phyloP scores from a whole-genome alignment of 2,797 vertebrate genomes.

The Amazona ochrocephala region DNA sequence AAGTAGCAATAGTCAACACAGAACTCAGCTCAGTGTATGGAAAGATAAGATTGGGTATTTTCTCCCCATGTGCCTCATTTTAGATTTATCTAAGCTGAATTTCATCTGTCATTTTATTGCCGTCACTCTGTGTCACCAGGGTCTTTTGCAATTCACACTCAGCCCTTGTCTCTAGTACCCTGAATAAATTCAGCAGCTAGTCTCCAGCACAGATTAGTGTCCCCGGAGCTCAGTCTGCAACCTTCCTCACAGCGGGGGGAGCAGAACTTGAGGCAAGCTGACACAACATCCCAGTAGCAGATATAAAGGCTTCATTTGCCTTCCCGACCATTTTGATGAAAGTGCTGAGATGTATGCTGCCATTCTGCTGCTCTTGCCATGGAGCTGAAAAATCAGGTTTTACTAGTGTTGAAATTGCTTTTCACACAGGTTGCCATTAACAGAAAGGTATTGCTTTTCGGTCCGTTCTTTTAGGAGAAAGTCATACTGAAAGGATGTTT shows the following conservation, averaged over 20 bases:
- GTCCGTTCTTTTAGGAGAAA: neutral
- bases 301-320: slow-evolving; percentile 57
- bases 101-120: slow-evolving; percentile 34
- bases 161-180: slow-evolving; percentile 40
- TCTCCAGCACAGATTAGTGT: slow-evolving; percentile 23
- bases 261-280: slow-evolving; percentile 14
- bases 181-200: slow-evolving; percentile 55
- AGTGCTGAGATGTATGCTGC: slow-evolving; percentile 15
- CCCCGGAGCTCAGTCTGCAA: slow-evolving; percentile 22
- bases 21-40: neutral
- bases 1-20: neutral
- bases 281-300: neutral
- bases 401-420: slow-evolving; percentile 59
- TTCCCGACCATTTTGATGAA: slow-evolving; percentile 19
- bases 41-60: neutral
- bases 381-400: slow-evolving; percentile 50
- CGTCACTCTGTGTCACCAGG: neutral
- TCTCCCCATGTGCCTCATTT: neutral
- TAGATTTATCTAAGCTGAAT: slow-evolving; percentile 20
- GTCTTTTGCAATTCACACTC: slow-evolving; percentile 24
- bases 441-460: slow-evolving; percentile 31
- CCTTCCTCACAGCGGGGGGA: neutral
- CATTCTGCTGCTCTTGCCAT: neutral
- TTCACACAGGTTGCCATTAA: slow-evolving; percentile 42
- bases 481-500: neutral